Evolutionary conservation across 1,140 invertebrate genomes (phyloP), one percentile per base, ranked within the genome.

Genomic region (Diachasma alloeum): DNA sequence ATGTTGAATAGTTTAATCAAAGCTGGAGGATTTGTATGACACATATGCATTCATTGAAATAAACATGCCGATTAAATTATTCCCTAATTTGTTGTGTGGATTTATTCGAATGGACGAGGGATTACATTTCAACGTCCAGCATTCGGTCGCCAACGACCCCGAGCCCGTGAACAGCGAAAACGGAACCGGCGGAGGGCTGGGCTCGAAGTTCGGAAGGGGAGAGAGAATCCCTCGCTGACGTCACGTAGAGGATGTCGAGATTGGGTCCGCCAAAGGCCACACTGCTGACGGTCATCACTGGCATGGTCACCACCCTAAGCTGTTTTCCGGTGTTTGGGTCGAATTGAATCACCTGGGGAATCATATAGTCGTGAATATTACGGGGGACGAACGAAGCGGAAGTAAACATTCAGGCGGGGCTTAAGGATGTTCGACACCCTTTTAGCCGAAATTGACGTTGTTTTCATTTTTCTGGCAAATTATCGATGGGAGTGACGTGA

Each of bases 151-250:
- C 95, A 78, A 88, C 91, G 4, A 91, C 92, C 0, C 92, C 92
- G 13, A 95, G 87, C 1, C 92, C 93, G 0, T 92, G 92, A 3
- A 97, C 90, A 70, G 91, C 91, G 86, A 95, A 97, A 15, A 96
- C 89, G 75, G 92, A 91, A 13, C 96, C 96, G 53, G 93, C 92
- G 4, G 91, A 88, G 8, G 93, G 91, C 37, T 94, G 91, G 56
- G 86, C 82, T 39, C 75, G 15, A 4, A 78, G 19, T 92, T 86
- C 87, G 4, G 91, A 90, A 6, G 85, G 82, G 4, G 87, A 87
- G 42, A 91, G 80, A 3, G 85, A 87, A 15, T 82, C 80, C 69
- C 78, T 83, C 46, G 89, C 86, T 0, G 90, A 89, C 0, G 92
- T 92, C 0, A 92, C 90, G 76, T 88, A 92, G 5, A 92, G 78